phyloP scores from a whole-genome alignment of 1,140 invertebrate genomes.

The Agrypnia vestita region DNA sequence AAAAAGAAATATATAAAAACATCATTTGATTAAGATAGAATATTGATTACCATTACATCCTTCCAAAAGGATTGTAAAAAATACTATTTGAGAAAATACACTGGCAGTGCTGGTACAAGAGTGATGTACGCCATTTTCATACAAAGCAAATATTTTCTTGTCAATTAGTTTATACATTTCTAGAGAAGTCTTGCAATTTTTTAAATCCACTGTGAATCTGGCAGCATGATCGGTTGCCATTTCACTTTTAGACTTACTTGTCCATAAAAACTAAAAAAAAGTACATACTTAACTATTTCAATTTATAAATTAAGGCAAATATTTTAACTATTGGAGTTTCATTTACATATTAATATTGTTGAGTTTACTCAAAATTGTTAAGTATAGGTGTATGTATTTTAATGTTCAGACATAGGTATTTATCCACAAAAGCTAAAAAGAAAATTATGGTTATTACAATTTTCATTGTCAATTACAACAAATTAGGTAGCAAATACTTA shows the following conservation, averaged over 20 bases:
- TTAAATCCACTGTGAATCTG: conserved; percentile 63
- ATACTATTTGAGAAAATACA: conserved; percentile 73
- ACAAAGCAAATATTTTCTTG: conserved; percentile 58
- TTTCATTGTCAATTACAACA: neutral
- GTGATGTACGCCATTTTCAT: conserved; percentile 64
- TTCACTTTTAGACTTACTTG: conserved; percentile 61
- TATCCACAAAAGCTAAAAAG: no score
- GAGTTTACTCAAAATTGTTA: no score
- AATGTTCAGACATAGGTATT: no score
- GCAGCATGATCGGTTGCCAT: conserved; percentile 62
- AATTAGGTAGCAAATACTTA: conserved; percentile 2
- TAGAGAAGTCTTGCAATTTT: conserved; percentile 58
- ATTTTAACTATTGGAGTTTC: no score
- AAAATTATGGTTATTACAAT: neutral
- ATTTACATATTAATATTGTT: no score
- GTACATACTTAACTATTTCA: no score
- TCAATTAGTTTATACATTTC: conserved; percentile 67
- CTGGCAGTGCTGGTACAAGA: conserved; percentile 67
- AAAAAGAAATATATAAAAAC: neutral
- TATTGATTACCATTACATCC: conserved; percentile 66
- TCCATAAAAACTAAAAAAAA: conserved; percentile 61
- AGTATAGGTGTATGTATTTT: no score
- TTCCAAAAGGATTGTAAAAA: conserved; percentile 72
- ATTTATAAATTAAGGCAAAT: conserved; percentile 7
- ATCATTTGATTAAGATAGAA: no score